Evolutionary conservation across 2,797 vertebrate species (phyloP).

Genomic region (Trichosurus vulpecula): DNA sequence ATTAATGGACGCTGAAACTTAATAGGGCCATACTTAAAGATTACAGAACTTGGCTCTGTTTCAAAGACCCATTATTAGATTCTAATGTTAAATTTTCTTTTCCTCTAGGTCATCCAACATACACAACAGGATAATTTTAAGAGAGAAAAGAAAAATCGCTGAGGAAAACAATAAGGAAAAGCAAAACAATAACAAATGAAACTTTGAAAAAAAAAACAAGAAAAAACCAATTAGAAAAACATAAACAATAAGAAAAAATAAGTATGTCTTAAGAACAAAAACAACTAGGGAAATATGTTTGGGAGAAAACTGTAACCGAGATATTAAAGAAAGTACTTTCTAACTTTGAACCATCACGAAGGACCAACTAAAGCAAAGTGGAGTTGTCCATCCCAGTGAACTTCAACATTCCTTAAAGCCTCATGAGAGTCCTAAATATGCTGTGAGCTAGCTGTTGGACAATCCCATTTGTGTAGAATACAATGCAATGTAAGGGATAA

Average conservation of each 20-base stretch:
- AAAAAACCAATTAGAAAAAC: too few relatives aligned
- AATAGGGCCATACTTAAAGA: constrained; percentile 27
- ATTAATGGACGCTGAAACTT: background rate
- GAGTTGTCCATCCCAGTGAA: constrained; percentile 58
- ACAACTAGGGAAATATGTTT: constrained; percentile 25
- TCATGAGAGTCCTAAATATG: constrained; percentile 15
- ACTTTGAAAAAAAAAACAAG: too few relatives aligned
- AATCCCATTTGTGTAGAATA: constrained; percentile 54
- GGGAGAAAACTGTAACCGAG: constrained; percentile 58
- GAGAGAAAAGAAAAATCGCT: constrained; percentile 21
- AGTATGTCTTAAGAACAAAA: constrained; percentile 28
- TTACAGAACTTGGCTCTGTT: background rate
- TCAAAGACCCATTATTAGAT: constrained; percentile 10
- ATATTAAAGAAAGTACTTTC: constrained; percentile 57
- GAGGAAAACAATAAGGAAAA: constrained; percentile 33
- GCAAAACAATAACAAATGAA: too few relatives aligned
- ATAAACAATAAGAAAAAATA: too few relatives aligned
- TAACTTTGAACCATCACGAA: constrained; percentile 46
- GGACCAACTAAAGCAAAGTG: constrained; percentile 65
- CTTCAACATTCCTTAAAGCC: constrained; percentile 67
- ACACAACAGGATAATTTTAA: constrained; percentile 1
- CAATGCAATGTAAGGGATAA: constrained; percentile 43
- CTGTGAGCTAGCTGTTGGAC: constrained; percentile 59
- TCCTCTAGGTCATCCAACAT: background rate
- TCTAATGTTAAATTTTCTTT: background rate